Percentiles rank a stretch among this genome's conserved stretches.
These are phyloP conservation scores for Echinops telfairi DNA, from an alignment of 2,113 vertebrate species.

Conservation along the genomic window DNA sequence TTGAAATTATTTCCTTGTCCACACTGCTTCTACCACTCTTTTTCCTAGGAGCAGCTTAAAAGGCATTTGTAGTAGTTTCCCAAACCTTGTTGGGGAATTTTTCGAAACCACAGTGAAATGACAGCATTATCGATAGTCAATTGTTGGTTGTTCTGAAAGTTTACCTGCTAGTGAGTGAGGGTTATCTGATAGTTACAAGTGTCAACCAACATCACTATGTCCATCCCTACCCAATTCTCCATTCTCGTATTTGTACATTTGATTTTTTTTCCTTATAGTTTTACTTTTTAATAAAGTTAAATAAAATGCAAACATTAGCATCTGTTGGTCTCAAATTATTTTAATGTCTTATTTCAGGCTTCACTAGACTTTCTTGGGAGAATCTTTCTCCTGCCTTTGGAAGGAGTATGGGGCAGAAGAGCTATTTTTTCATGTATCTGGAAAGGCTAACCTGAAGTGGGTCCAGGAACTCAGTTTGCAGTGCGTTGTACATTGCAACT, in stretches of 20 bases:
- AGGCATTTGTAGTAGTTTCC: background rate
- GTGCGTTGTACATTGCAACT: too few relatives aligned
- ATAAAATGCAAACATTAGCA: background rate
- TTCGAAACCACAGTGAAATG: background rate
- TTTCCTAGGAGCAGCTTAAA: background rate
- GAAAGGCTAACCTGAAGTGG: background rate
- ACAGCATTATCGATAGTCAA: fast-evolving
- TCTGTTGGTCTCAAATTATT: background rate
- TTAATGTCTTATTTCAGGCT: background rate
- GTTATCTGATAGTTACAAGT: fast-evolving
- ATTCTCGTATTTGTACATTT: background rate
- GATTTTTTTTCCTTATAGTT: slow-evolving; percentile 16
- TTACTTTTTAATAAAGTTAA: slow-evolving; percentile 64
- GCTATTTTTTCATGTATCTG: background rate
- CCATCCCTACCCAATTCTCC: background rate
- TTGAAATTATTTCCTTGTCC: background rate
- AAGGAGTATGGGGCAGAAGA: too few relatives aligned
- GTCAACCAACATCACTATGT: fast-evolving
- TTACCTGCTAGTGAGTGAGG: background rate
- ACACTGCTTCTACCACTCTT: background rate
- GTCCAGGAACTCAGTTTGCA: background rate
- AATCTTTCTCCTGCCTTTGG: background rate
- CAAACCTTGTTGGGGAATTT: background rate
- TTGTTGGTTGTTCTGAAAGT: too few relatives aligned
- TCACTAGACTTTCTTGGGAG: background rate